Evolutionary conservation across 2,113 vertebrate genomes (phyloP).

Genomic region (Limnothrissa miodon): DNA sequence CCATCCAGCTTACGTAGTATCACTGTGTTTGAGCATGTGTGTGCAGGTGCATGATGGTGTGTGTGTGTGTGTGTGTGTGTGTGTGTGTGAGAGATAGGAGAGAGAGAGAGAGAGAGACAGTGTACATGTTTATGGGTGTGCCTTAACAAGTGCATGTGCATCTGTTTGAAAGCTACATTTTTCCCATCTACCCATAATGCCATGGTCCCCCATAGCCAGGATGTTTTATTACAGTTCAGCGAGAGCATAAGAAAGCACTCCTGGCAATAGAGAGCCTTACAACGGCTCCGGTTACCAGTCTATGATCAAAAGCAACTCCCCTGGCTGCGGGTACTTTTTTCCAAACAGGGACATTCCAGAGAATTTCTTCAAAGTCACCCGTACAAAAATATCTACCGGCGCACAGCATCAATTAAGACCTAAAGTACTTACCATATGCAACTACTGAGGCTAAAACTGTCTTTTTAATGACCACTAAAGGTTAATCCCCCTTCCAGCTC

Average conservation of each 20-base stretch:
- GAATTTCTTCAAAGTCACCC: not conserved
- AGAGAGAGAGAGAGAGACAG: too few species aligned
- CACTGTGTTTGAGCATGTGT: not conserved
- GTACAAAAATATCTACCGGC: not conserved
- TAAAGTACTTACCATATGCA: not conserved
- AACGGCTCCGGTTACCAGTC: constrained; percentile 25
- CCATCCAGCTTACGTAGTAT: too few species aligned
- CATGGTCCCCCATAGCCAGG: not conserved
- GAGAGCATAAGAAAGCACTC: constrained; percentile 17
- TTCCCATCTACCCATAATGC: not conserved
- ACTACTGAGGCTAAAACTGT: not conserved
- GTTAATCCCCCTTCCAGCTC: not conserved
- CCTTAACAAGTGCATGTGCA: not conserved
- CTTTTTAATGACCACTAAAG: not conserved
- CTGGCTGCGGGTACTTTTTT: not conserved
- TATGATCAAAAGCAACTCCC: constrained; percentile 23
- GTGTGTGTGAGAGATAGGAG: too few species aligned
- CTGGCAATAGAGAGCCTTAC: not conserved
- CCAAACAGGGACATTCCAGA: constrained; percentile 12
- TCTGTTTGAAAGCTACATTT: not conserved
- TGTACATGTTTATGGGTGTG: not conserved
- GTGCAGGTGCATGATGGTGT: not conserved
- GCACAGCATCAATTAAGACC: constrained; percentile 12
- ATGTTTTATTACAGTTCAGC: constrained; percentile 7
- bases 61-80: too few species aligned